Percentiles rank a stretch among this genome's conserved stretches.
phyloP scores from a whole-genome alignment of 30 jellyfish, hydroid and myxozoan genomes.

The Turritopsis rubra region DNA sequence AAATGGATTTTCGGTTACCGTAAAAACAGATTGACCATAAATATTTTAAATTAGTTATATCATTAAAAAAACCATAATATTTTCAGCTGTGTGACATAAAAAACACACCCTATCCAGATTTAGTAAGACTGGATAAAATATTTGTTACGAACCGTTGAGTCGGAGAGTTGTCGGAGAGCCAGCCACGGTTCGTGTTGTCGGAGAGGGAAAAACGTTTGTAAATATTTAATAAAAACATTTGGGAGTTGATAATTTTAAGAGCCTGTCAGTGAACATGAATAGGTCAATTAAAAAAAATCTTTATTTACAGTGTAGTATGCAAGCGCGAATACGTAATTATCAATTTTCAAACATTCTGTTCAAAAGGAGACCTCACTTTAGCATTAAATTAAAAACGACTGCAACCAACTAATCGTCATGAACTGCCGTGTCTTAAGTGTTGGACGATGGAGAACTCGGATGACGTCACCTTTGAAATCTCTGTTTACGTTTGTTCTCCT shows the following conservation, averaged over 20 bases:
- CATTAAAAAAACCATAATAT: too few species aligned
- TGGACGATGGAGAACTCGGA: neutral
- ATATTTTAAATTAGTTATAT: neutral
- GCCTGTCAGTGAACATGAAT: neutral
- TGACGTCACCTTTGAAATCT: slow-evolving; percentile 5
- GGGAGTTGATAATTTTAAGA: neutral
- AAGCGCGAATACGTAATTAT: neutral
- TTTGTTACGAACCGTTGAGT: neutral
- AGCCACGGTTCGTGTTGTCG: neutral
- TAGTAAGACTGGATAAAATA: neutral
- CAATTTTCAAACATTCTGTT: neutral
- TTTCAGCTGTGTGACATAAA: neutral
- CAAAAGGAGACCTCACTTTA: neutral
- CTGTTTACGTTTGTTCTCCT: slow-evolving; percentile 40
- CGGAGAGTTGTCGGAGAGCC: neutral
- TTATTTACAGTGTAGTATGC: neutral
- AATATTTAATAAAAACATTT: too few species aligned
- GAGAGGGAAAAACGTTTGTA: neutral
- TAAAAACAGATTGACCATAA: neutral
- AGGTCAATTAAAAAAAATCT: neutral
- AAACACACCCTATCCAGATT: neutral
- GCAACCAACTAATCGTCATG: neutral
- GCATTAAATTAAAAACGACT: neutral
- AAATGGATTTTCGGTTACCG: neutral
- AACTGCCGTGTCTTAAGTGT: neutral